Base-by-base conservation (phyloP, 2,113 vertebrate species). In the Gadus macrocephalus region DNA sequence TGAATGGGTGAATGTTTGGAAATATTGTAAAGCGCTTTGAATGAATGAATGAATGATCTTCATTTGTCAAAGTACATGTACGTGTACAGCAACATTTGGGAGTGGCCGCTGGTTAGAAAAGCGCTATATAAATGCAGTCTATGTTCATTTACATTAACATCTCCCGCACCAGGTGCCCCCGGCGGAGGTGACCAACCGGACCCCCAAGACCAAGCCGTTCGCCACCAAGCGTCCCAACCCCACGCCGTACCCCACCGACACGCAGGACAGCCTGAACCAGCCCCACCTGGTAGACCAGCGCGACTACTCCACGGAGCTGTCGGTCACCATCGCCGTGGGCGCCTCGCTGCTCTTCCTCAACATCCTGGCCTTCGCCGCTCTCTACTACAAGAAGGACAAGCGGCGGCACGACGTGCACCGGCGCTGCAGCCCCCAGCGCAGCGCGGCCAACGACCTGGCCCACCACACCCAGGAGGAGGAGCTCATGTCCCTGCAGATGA, bases 311-410 rank as follows among this genome's bases (percentile, higher is more conserved):
- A 99, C 97, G 2, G 97, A 99, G 86, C 89, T 99, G 83, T 98
- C 96, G 0, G 97, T 99, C 68, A 99, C 97, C 1, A 99, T 99
- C 5, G 97, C 97, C 0, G 97, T 99, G 8, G 97, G 97, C 14
- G 97, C 97, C 3, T 99, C 97, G 1, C 88, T 99, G 76, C 92
- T 99, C 59, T 99, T 99, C 86, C 93, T 99, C 84, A 99, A 99
- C 90, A 99, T 99, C 86, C 84, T 99, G 82, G 97, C 97, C 69
- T 99, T 99, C 31, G 97, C 97, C 53, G 97, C 97, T 0, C 80
- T 99, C 66, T 99, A 99, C 90, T 99, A 99, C 90, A 99, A 99
- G 90, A 99, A 99, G 83, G 97, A 99, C 90, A 99, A 99, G 85
- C 86, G 96, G 81, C 93, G 96, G 85, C 96, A 99, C 0, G 97